Evolutionary conservation across 2,888 invertebrate genomes (phyloP), one percentile per base, ranked within the genome.

Genomic region (Cistogaster globosa): DNA sequence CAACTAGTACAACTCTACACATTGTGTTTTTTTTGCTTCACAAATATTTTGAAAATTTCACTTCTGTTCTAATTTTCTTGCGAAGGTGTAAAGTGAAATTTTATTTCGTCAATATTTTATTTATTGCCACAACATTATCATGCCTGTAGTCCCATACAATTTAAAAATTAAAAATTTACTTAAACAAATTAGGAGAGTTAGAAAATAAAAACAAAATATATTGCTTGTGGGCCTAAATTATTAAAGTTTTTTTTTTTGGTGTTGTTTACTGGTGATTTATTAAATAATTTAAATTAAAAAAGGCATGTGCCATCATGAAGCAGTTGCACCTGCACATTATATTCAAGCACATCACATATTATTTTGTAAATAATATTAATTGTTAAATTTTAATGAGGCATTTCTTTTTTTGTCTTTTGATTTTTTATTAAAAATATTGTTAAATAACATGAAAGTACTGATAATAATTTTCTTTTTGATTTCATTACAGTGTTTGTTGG

Each of bases 31-130:
- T 18, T 42, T 45, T 16, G n/a, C 3, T 12, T 7, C 1, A 9
- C 2, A 18, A 20, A 8, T n/a, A 6, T n/a, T 12, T 48, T 48
- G 12, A 72, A 89, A 91, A 89, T 91, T 91, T 91, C 91, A 91
- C 91, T 91, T 90, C 88, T 90, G 91, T 91, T 91, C 91, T 91
- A 91, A 89, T 91, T 91, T 89, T 77, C 84, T 86, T 79, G 69
- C 58, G 72, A 78, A 81, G 86, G 84, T 69, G 81, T 77, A 83
- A 87, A 87, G 88, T 88, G 88, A 88, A 88, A 88, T 80, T 87
- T 84, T 78, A 72, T 20, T 20, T 74, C 38, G 42, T 63, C 48
- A 55, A 57, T 55, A 7, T 51, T 72, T 69, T 68, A 57, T 75
- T 57, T 18, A 62, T 63, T 72, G 26, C n/a, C 14, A n/a, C 48